These are phyloP conservation scores for Cercopithecus diana DNA, from an alignment of 2,797 vertebrate species.

Conservation along the genomic window DNA sequence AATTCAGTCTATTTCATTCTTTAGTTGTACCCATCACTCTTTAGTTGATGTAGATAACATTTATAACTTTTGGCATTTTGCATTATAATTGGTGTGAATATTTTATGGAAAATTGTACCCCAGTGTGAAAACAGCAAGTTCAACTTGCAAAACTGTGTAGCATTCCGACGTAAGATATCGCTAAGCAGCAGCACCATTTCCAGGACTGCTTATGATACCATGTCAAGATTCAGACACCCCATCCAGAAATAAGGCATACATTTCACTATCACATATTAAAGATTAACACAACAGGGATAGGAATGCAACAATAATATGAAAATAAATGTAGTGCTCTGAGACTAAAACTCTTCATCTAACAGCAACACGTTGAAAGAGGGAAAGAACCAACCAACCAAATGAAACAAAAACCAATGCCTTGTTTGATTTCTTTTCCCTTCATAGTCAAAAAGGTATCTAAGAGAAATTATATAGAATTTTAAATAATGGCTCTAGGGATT, in stretches of 20 bases:
- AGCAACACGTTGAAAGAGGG: not conserved
- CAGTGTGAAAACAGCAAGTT: constrained; percentile 29
- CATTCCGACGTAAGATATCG: not conserved
- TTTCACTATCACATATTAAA: not conserved
- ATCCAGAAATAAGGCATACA: constrained; percentile 27
- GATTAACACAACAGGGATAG: not conserved
- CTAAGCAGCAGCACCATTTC: not conserved
- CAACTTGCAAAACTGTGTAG: not conserved
- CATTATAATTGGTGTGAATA: not conserved
- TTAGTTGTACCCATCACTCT: not conserved
- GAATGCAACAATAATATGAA: not conserved
- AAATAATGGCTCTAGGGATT: constrained; percentile 23
- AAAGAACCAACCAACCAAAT: not conserved
- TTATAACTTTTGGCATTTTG: not conserved
- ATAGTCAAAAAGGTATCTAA: not conserved
- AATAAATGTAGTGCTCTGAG: not conserved
- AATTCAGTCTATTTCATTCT: not conserved
- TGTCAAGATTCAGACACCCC: not conserved
- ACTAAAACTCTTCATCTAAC: not conserved
- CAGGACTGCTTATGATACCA: not conserved
- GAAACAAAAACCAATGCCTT: not conserved
- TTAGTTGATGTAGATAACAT: not conserved
- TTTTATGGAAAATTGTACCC: constrained; percentile 31
- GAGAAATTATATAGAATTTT: not conserved
- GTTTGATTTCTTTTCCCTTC: constrained; percentile 28